Evolutionary conservation across 1,140 invertebrate genomes (phyloP), one percentile per base, ranked within the genome.

Genomic region (Chymomyza costata): DNA sequence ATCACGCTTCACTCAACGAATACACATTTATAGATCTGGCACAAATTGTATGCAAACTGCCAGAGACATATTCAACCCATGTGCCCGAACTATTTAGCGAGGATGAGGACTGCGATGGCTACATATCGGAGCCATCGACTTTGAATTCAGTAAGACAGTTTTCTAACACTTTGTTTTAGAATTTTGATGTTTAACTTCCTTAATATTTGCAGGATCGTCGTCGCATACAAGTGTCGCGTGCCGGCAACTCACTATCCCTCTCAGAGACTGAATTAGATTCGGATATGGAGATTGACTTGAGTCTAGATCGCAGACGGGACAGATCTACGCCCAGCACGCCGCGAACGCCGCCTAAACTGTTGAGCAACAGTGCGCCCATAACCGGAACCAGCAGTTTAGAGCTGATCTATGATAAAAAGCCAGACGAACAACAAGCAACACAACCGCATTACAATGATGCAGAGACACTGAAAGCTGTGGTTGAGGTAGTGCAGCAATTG

Each of bases 21-120:
- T 95, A 95, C 64, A 95, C 93, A 10, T 99, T 98, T 87, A 98
- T 96, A 11, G 96, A 98, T 88, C 88, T 99, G 25, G 96, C 97
- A 8, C 95, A 98, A 87, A 95, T 98, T 90, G 95, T 99, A 31
- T 97, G 95, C 71, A 93, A 95, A 81, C 93, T 98, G 38, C 86
- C 41, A 60, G 87, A 54, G 86, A 88, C 43, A 85, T 87, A 44
- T 89, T 88, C 44, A 82, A 87, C 63, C 86, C 89, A 58, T 2
- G 87, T 41, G 86, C 87, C 63, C 86, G 89, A 65, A 35, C 35
- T 82, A 14, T 86, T 70, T 68, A 88, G 88, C 70, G 90, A 94
- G 58, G 93, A 93, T 60, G 90, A 89, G 34, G 90, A 94, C 69
- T 92, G 92, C 83, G 91, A 92, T 68, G 94, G 94, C 13, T 96